Base-by-base conservation (phyloP, 2,888 invertebrate genomes). In the Nephrotoma appendiculata region DNA sequence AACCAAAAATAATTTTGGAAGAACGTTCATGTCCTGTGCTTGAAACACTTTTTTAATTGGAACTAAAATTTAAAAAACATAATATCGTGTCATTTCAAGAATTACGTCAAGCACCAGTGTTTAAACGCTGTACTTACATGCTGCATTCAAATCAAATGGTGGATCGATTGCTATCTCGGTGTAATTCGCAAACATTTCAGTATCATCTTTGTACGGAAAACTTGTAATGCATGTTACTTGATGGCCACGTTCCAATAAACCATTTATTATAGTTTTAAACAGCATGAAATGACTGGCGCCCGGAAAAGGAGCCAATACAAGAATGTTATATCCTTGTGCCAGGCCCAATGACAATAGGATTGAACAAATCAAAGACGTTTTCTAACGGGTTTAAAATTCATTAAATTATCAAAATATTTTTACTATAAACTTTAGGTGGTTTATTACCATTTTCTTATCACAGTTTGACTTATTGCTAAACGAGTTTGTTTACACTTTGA, bases 251-350 rank as follows among this genome's bases (percentile, higher is more conserved):
- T 88, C 87, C 1, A 92, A 87, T 0, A 92, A 88, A 87, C 89
- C 91, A 9, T 90, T 89, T 85, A 90, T 89, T 86, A 92, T 91
- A 88, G 91, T 90, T 86, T 91, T 91, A 87, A 92, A 87, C 91
- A 91, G 91, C 89, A 92, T 88, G 91, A 91, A 92, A 88, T 92
- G 92, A 87, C 92, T 92, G 4, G 91, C 91, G 0, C 91, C 91
- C 1, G 92, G 92, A 88, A 92, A 92, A 1, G 91, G 91, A 0
- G 90, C 90, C 90, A 91, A 90, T 71, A 92, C 90, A 6, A 92
- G 88, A 45, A 92, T 91, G 5, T 91, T 90, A 83, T 89, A 89
- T 0, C 87, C 52, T 15, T 15, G 7, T 5, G 7, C 7, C 15
- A 57, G 1, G 7, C 15, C 15, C 15, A 57, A n/a, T n/a, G 15